Evolutionary conservation across 2,797 vertebrate species (phyloP).

Genomic region (Silurus lanzhouensis): DNA sequence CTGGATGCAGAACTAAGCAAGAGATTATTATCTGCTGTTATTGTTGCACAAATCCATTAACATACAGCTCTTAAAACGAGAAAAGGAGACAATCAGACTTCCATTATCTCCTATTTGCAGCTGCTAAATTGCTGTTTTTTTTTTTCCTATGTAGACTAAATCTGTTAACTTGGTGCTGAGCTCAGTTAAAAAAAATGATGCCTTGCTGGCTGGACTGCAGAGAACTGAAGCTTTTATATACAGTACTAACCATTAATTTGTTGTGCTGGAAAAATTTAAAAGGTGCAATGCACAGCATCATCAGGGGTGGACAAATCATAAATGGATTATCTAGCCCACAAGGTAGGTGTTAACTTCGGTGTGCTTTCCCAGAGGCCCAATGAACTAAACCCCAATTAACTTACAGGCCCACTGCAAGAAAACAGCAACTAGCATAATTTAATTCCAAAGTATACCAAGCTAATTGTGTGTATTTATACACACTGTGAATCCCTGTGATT

Average conservation of each 20-base stretch:
- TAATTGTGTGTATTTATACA: background rate
- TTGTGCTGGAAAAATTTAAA: background rate
- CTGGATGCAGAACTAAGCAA: background rate
- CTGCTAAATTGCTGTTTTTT: background rate
- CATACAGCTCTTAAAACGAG: background rate
- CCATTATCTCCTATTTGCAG: slow-evolving; percentile 11
- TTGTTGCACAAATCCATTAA: slow-evolving; percentile 2
- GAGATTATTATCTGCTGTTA: background rate
- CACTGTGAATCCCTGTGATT: background rate
- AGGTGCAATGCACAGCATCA: background rate
- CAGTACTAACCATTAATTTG: background rate
- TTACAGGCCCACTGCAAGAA: background rate
- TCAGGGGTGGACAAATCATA: background rate
- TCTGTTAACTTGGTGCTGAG: background rate
- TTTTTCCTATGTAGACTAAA: background rate
- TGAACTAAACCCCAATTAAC: background rate
- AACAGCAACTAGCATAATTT: background rate
- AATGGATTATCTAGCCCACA: background rate
- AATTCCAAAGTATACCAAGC: background rate
- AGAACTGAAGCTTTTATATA: background rate
- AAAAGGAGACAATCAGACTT: background rate
- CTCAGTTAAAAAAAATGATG: background rate
- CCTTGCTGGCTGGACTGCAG: background rate
- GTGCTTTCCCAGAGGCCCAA: background rate
- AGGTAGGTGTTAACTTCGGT: background rate